Evolutionary conservation across 2,888 invertebrate species (phyloP).

Genomic region (Drosophila tanythrix): DNA sequence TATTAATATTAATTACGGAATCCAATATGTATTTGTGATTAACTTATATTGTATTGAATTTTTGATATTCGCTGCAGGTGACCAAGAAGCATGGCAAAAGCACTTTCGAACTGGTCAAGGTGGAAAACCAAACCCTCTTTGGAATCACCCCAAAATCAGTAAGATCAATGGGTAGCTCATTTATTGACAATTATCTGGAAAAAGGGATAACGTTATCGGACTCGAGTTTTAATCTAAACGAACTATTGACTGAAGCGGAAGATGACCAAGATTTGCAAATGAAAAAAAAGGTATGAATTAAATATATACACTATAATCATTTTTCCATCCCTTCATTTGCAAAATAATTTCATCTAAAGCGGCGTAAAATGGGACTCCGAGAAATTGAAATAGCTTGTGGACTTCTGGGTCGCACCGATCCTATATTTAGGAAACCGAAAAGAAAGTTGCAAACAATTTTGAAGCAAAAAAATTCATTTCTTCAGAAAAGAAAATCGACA

Average conservation of each 20-base stretch:
- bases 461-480: background rate
- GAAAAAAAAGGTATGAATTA: slow-evolving; percentile 32
- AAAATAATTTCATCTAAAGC: slow-evolving; percentile 26
- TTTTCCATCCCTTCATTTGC: background rate
- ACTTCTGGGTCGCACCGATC: background rate
- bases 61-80: slow-evolving; percentile 4
- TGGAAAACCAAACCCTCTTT: background rate
- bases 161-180: background rate
- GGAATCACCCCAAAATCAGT: background rate
- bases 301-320: background rate
- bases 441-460: background rate
- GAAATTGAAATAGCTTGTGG: slow-evolving; percentile 49
- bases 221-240: slow-evolving; percentile 24
- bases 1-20: too few relatives aligned
- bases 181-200: background rate
- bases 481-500: background rate
- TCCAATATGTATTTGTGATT: too few relatives aligned
- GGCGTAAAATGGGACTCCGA: slow-evolving; percentile 56
- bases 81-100: slow-evolving; percentile 11
- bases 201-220: background rate
- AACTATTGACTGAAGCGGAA: slow-evolving; percentile 30
- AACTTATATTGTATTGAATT: too few relatives aligned
- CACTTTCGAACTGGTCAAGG: slow-evolving; percentile 24
- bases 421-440: background rate
- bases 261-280: slow-evolving; percentile 28